Percentiles rank a stretch among this genome's conserved stretches.
Evolutionary conservation across 2,888 invertebrate species (phyloP).

Genomic region (Selenia dentaria): DNA sequence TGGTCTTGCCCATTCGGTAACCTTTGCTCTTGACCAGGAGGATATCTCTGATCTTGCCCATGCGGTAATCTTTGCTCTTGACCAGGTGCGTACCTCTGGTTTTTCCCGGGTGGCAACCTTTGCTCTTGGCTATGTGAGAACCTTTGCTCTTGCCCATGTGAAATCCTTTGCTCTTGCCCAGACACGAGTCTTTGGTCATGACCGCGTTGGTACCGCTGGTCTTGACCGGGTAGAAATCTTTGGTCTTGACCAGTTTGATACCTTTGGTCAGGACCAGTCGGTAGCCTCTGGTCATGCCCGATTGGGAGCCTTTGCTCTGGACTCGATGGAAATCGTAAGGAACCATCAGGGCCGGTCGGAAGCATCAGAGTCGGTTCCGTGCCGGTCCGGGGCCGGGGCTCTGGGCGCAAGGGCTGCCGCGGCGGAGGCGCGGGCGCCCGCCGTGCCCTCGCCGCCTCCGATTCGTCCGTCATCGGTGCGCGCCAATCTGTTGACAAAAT

Average conservation of each 20-base stretch:
- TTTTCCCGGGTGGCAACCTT: not conserved
- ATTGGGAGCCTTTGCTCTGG: constrained; percentile 8
- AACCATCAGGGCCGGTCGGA: constrained; percentile 17
- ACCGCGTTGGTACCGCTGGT: not conserved
- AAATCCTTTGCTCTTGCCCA: constrained; percentile 1
- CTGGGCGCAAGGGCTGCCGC: constrained; percentile 58
- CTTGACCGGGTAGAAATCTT: not conserved
- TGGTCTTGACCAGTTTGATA: constrained; percentile 4
- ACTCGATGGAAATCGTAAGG: constrained; percentile 9
- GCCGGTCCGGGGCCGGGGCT: constrained; percentile 59
- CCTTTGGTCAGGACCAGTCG: constrained; percentile 3
- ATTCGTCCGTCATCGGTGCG: constrained; percentile 79
- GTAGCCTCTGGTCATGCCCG: constrained; percentile 3
- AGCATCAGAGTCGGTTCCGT: constrained; percentile 24
- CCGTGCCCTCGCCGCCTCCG: constrained; percentile 72
- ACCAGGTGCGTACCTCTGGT: not conserved
- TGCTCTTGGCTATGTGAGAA: constrained; percentile 1
- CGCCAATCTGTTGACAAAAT: constrained; percentile 72
- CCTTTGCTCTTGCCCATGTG: not conserved
- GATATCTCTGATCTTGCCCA: not conserved
- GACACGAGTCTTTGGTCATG: not conserved
- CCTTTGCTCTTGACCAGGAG: constrained; percentile 6
- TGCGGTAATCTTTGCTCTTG: constrained; percentile 1
- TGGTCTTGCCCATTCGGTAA: not conserved
- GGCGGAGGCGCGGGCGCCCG: constrained; percentile 73